Base-by-base conservation (phyloP, 2,888 invertebrate genomes). In the Mythimna pallens region DNA sequence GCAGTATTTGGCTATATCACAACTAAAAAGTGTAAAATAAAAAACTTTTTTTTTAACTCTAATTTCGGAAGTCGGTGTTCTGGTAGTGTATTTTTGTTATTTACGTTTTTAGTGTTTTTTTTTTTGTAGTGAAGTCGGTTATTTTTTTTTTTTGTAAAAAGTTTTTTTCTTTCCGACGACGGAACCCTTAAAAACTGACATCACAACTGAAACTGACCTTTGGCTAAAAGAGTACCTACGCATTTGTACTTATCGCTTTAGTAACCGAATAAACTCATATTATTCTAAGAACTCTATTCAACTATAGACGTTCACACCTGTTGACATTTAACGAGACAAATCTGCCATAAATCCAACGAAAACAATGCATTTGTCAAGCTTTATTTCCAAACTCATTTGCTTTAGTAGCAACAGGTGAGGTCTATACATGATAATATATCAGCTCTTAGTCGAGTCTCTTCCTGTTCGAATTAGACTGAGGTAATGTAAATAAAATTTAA, bases 321-420 rank as follows among this genome's bases (percentile, higher is more conserved):
- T 70, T 80, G 68, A 64, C 25, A 61, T 70, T 66, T 64, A 68
- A 54, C 52, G 20, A 52, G 40, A 73, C 40, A 73, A 78, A 73
- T 62, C 47, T 78, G n/a, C 30, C 34, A 78, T 81, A 68, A 73
- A 78, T 69, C 68, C 12, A 64, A 62, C n/a, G 20, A 68, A 71
- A 70, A 78, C 70, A 78, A 73, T 64, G 52, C 69, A 54, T 59
- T 66, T 55, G 36, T 64, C 52, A 52, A 55, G 50, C 30, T 74
- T 61, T 71, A 65, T 68, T 67, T 58, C 34, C 22, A 65, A 55
- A 65, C 17, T 62, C 64, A 66, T 69, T 52, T 68, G 52, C 36
- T 65, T 58, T 22, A 55, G 14, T 64, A 55, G 68, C 68, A 82
- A 79, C 79, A 82, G 70, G 69, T 81, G 71, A 64, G 7, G 2